phyloP scores from a whole-genome alignment of 2,113 vertebrate species.

The Camelus bactrianus region DNA sequence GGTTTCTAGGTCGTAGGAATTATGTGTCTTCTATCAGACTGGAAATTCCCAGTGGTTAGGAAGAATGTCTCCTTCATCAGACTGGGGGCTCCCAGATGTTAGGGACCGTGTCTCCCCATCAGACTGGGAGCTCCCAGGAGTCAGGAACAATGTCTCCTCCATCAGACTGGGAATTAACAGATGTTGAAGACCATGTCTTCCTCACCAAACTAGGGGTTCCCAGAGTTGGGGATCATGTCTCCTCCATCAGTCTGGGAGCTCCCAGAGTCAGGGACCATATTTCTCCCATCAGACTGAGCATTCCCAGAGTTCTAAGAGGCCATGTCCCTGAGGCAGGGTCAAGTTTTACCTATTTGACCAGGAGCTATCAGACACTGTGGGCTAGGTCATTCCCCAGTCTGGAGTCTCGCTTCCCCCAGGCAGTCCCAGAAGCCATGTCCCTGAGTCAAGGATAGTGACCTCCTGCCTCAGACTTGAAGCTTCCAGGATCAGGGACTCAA shows the following conservation, averaged over 20 bases:
- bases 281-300: conserved; percentile 13
- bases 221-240: not conserved
- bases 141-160: not conserved
- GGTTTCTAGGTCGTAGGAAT: not conserved
- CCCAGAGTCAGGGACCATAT: not conserved
- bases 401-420: not conserved
- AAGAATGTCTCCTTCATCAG: conserved; percentile 20
- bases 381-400: not conserved
- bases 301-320: not conserved
- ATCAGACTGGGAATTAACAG: conserved; percentile 17
- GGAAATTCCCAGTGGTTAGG: not conserved
- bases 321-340: not conserved
- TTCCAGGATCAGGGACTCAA: not conserved
- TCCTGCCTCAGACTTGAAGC: not conserved
- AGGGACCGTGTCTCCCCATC: not conserved
- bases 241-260: conserved; percentile 4
- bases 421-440: not conserved
- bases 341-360: not conserved
- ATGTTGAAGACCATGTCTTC: not conserved
- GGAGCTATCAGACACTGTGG: not conserved
- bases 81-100: not conserved
- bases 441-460: not conserved
- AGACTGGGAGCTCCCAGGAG: not conserved
- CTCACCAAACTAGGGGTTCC: conserved; percentile 31
- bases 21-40: not conserved